These are phyloP conservation scores for Protophormia terraenovae DNA, from an alignment of 2,888 invertebrate species.

Conservation along the genomic window DNA sequence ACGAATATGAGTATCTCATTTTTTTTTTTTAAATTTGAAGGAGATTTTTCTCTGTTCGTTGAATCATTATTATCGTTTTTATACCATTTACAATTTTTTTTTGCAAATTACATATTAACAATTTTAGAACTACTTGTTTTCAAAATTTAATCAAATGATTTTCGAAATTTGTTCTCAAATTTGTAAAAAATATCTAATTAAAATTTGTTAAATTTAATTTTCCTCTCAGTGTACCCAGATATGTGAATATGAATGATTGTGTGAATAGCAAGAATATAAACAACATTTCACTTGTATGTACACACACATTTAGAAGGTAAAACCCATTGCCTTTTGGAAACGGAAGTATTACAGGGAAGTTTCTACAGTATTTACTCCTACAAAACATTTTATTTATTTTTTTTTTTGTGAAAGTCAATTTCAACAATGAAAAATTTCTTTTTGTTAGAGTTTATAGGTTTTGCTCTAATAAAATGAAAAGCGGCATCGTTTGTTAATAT, in stretches of 20 bases:
- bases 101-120: too few species aligned
- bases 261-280: background rate
- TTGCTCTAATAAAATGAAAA: conserved; percentile 12
- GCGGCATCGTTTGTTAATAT: conserved; percentile 58
- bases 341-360: conserved; percentile 22
- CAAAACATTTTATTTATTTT: background rate
- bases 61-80: too few species aligned
- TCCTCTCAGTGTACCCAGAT: background rate
- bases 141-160: too few species aligned
- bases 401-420: conserved; percentile 31
- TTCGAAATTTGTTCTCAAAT: too few species aligned
- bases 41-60: too few species aligned
- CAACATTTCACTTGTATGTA: conserved; percentile 16
- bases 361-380: background rate
- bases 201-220: too few species aligned
- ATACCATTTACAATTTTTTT: too few species aligned
- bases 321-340: conserved; percentile 17
- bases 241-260: background rate
- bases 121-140: too few species aligned
- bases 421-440: background rate
- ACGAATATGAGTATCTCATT: too few species aligned
- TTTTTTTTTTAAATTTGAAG: too few species aligned
- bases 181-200: too few species aligned
- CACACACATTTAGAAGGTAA: background rate
- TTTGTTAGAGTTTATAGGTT: background rate